Evolutionary conservation across 2,888 invertebrate species (phyloP), one percentile per base, ranked within the genome.

Genomic region (Halictus quadricinctus): DNA sequence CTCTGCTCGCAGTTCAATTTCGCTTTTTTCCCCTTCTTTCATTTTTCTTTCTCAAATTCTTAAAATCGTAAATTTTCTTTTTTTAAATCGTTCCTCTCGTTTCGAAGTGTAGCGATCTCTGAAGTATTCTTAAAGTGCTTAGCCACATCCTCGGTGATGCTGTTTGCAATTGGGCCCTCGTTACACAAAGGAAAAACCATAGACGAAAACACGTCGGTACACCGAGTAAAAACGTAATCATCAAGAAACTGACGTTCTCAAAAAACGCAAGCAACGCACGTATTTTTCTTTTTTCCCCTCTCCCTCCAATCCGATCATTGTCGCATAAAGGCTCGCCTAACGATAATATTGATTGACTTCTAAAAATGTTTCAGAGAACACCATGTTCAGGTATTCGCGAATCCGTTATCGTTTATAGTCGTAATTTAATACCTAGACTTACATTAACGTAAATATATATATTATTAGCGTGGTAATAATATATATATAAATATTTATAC

Each of bases 281-380:
- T 36, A 36, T 46, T 74, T 12, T 72, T 10, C 1, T 58, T 12
- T 58, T n/a, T 12, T n/a, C 54, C 54, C 54, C 12, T 46, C 46
- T 46, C 12, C 76, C 64, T 41, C 18, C 70, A 25, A 15, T 29
- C 29, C 7, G 29, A 29, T 29, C 29, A 64, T 66, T 46, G n/a
- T 76, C 41, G 36, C 58, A 69, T 29, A 50, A 74, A 3, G 36
- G 79, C 72, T 81, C 70, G 74, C 80, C 41, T 50, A 58, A 78
- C 76, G 69, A 43, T 70, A 43, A 41, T n/a, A 48, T 46, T 25
- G 78, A 72, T 79, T 21, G n/a, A 70, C 77, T 85, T 88, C 77
- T 83, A 91, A 90, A 92, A 91, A 91, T 90, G 86, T 87, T 91
- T 92, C 91, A 92, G 93, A 93, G 92, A 92, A 92, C 92, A 91